Evolutionary conservation across 2,888 invertebrate species (phyloP), one percentile per base, ranked within the genome.

Genomic region (Cerceris rybyensis): DNA sequence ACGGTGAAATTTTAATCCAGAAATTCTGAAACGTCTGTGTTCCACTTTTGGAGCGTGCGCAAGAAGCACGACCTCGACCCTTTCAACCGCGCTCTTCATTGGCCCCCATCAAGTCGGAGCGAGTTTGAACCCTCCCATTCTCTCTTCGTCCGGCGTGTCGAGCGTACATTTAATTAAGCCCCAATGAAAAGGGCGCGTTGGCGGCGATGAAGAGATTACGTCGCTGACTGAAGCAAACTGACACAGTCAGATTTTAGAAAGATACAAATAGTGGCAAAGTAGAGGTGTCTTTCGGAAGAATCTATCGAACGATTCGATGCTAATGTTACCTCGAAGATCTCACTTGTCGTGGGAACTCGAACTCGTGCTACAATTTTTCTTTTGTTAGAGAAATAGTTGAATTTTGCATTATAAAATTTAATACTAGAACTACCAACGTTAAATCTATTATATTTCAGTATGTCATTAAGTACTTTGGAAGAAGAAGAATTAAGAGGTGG

Each of bases 181-280:
- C 85, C 88, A 88, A 89, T 89, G 88, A 88, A 88, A 89, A 88
- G 88, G 86, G 90, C 83, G 86, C 75, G 87, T 82, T 82, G 81
- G 80, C 77, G 80, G 75, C 81, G 78, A 81, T 85, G 82, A 75
- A 78, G 78, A 84, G 84, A 84, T 84, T 84, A 80, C 80, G 75
- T 73, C 78, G 49, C 74, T 58, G 74, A 28, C 55, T 68, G 72
- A 72, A 78, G 61, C 66, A 63, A 75, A 70, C 55, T 67, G 77
- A 77, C 75, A 75, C 66, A 81, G 72, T 60, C 69, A 17, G 64
- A 70, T 68, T 72, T 66, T 65, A 64, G 43, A 60, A 71, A 76
- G 50, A 73, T 65, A 61, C 39, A 54, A 43, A 42, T 43, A 11
- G n/a, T 42, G 43, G n/a, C 28, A 7, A 39, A 57, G 13, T 28